Base-by-base conservation (phyloP, 2,797 vertebrate species). In the Adelosebastes latens region DNA sequence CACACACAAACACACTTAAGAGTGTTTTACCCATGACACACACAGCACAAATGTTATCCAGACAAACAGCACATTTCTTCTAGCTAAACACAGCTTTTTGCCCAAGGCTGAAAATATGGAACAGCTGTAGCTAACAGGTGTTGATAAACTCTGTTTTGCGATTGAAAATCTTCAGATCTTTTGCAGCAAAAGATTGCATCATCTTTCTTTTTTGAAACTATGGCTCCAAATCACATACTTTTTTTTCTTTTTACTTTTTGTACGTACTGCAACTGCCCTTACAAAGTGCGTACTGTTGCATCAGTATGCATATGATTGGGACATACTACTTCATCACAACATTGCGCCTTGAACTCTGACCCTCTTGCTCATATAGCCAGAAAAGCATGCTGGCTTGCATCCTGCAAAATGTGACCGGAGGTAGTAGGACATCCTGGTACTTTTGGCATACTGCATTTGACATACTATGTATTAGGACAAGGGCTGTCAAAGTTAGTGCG, bases 61-160 rank as follows among this genome's bases (percentile, higher is more conserved):
- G 58, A 62, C 24, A 66, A 84, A 70, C 4, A 18, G 2, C 64
- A 39, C 7, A 64, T 42, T 63, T 60, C 64, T 42, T 70, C 29
- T n/a, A 73, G 63, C 20, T 58, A 29, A 75, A 72, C 25, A 71
- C 36, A 61, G 34, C 2, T 63, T 73, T 65, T 66, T 49, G 70
- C 87, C 42, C 16, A 9, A 81, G 72, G 76, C 63, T 36, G 20
- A 72, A 62, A 68, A 71, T 53, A 53, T 60, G 14, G 24, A 36
- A 4, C 53, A 68, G 46, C 22, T 49, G 65, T 71, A 61, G 6
- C 55, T 32, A 32, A 32, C 8, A 8, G 25, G 61, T 77, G 52
- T 61, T 79, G 11, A 14, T 42, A 27, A 64, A 64, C 1, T 1
- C 2, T 29, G 32, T 20, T 61, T 62, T 62, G 22, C 6, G 1